These are phyloP conservation scores for Aradophagus sp. DNA, from an alignment of 1,140 invertebrate species.

Conservation along the genomic window DNA sequence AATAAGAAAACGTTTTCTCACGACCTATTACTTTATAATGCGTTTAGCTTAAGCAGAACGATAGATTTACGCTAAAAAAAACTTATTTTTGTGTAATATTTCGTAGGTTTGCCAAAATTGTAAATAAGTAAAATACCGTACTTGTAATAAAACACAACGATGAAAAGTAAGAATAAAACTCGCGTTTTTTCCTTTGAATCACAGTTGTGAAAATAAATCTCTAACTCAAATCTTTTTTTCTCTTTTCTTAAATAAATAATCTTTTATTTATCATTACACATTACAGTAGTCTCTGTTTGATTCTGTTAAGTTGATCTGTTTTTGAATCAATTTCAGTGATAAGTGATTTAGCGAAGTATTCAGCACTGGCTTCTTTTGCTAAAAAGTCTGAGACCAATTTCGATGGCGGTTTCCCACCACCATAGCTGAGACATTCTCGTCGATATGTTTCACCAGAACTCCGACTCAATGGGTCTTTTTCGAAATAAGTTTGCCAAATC, in stretches of 20 bases:
- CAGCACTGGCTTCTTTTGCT: conserved; percentile 80
- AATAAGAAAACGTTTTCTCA: conserved; percentile 50
- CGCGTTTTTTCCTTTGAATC: conserved; percentile 5
- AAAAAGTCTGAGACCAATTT: conserved; percentile 84
- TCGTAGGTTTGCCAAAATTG: conserved; percentile 70
- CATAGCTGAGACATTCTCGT: conserved; percentile 86
- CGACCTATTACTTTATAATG: conserved; percentile 65
- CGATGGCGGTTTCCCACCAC: conserved; percentile 89
- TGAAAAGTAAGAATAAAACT: conserved; percentile 43
- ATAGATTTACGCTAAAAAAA: conserved; percentile 61
- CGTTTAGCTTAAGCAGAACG: conserved; percentile 62
- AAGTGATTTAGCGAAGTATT: conserved; percentile 76
- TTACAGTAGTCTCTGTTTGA: conserved; percentile 4
- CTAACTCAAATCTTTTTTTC: no score
- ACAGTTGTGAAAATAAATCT: no score
- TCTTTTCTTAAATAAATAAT: conserved; percentile 5
- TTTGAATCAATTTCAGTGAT: conserved; percentile 77
- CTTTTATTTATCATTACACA: background rate
- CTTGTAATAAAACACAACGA: conserved; percentile 74
- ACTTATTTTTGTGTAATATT: conserved; percentile 73
- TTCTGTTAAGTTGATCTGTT: conserved; percentile 59
- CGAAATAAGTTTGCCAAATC: conserved; percentile 95
- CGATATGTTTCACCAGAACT: conserved; percentile 85
- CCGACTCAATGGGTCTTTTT: conserved; percentile 86
- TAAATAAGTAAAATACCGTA: conserved; percentile 71